Percentiles rank a stretch among this genome's conserved stretches.
Evolutionary conservation across 2,888 invertebrate species (phyloP).

Genomic region (Embidobia sp.): DNA sequence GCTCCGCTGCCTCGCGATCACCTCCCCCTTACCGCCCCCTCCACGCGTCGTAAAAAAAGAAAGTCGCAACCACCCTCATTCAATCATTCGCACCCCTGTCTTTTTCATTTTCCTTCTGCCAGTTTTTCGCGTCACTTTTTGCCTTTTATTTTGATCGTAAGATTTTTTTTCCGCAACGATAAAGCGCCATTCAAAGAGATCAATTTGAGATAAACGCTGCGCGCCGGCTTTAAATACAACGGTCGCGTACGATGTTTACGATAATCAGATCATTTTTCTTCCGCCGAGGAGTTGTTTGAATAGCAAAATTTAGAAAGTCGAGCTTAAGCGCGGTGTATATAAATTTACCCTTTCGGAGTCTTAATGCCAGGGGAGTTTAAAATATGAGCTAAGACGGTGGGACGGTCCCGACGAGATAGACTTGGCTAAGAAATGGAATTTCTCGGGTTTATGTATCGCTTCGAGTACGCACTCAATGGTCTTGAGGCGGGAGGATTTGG

Average conservation of each 20-base stretch:
- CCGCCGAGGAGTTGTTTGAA: constrained; percentile 16
- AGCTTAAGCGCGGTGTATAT: constrained; percentile 10
- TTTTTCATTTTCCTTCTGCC: constrained; percentile 45
- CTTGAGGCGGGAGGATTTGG: no score
- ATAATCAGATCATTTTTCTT: constrained; percentile 57
- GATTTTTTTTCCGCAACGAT: constrained; percentile 49
- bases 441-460: constrained; percentile 8
- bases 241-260: constrained; percentile 42
- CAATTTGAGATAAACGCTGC: constrained; percentile 56
- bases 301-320: constrained; percentile 33
- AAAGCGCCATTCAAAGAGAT: constrained; percentile 53
- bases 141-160: constrained; percentile 47
- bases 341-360: constrained; percentile 36
- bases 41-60: constrained; percentile 51
- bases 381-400: constrained; percentile 9
- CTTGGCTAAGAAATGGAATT: constrained; percentile 19
- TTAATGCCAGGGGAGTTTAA: constrained; percentile 22
- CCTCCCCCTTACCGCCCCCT: constrained; percentile 11
- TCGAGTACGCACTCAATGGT: no score
- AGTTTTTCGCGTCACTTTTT: constrained; percentile 16
- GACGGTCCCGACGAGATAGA: constrained; percentile 11
- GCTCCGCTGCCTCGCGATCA: constrained; percentile 73
- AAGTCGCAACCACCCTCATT: constrained; percentile 66
- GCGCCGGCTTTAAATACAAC: constrained; percentile 41
- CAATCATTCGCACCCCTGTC: constrained; percentile 61